A percentile compares a stretch with the other conserved stretches of the same genome.
These are phyloP conservation scores for Masticophis lateralis DNA, from an alignment of 2,797 vertebrate species.

Conservation along the genomic window DNA sequence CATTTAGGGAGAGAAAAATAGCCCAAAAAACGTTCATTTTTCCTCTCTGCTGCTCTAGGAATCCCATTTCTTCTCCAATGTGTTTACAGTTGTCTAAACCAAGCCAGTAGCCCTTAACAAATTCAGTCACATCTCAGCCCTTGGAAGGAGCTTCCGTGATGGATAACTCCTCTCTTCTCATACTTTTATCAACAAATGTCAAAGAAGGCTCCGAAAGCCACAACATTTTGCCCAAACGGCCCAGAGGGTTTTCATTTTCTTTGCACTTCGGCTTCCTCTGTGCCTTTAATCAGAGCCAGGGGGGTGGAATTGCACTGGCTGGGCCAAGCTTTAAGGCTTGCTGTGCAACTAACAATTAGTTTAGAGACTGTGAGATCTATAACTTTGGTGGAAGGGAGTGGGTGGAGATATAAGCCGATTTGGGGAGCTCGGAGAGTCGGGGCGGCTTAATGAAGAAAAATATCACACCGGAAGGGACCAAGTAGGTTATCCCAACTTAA, in stretches of 20 bases:
- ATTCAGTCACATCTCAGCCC: constrained; percentile 51
- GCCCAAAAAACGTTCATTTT: constrained; percentile 12
- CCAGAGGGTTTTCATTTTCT: constrained; percentile 83
- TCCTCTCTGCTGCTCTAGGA: not conserved
- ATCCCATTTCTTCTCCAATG: constrained; percentile 25
- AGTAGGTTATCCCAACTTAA: constrained; percentile 79
- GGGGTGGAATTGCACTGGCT: constrained; percentile 85
- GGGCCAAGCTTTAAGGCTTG: constrained; percentile 74
- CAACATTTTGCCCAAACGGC: constrained; percentile 82
- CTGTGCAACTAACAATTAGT: constrained; percentile 81
- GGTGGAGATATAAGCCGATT: constrained; percentile 70
- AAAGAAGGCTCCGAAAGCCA: constrained; percentile 66
- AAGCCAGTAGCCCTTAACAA: constrained; percentile 35
- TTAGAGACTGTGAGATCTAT: constrained; percentile 80
- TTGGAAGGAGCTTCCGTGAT: constrained; percentile 58
- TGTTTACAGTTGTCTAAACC: constrained; percentile 49
- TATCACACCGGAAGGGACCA: constrained; percentile 79
- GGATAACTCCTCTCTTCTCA: constrained; percentile 59
- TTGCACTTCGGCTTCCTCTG: constrained; percentile 79
- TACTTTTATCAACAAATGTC: constrained; percentile 60
- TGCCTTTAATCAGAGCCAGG: constrained; percentile 80
- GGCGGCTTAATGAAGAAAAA: constrained; percentile 81
- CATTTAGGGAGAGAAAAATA: not conserved
- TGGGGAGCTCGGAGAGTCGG: constrained; percentile 72
- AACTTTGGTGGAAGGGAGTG: constrained; percentile 67